Evolutionary conservation across 1,140 invertebrate species (phyloP).

Genomic region (Hetaerina americana): DNA sequence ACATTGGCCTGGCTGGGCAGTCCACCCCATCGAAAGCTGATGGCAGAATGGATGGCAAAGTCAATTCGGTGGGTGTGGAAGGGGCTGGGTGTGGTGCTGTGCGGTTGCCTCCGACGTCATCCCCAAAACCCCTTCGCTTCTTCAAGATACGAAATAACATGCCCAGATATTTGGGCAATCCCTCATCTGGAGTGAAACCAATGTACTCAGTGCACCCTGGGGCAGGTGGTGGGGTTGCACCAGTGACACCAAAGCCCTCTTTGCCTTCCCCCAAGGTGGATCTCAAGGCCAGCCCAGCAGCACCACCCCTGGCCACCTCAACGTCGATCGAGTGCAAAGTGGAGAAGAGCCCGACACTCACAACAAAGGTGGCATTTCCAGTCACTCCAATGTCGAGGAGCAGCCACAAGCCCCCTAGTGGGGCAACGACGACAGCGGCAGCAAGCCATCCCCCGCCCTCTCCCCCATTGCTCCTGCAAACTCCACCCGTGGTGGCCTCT

Average conservation of each 20-base stretch:
- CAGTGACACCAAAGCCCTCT: not conserved
- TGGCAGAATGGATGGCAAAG: constrained; percentile 16
- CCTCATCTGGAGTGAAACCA: constrained; percentile 43
- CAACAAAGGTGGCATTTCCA: not conserved
- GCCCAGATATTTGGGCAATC: constrained; percentile 43
- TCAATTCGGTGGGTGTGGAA: not conserved
- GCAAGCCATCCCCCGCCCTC: not conserved
- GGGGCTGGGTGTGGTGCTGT: not conserved
- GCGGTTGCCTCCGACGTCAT: constrained; percentile 14
- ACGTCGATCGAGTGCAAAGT: not conserved
- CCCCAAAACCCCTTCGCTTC: constrained; percentile 36
- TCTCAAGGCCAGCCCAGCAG: not conserved
- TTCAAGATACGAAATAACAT: constrained; percentile 41
- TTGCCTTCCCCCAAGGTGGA: not conserved
- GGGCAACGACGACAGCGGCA: not conserved
- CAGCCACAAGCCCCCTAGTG: not conserved
- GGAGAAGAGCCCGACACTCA: not conserved
- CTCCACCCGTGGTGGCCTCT: not conserved
- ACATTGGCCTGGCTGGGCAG: not conserved
- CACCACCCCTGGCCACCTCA: not conserved
- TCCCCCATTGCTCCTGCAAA: not conserved
- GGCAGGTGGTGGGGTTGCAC: not conserved
- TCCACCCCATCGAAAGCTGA: constrained; percentile 6
- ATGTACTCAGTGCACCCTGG: constrained; percentile 33
- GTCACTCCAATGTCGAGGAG: not conserved